These are phyloP conservation scores for Leptatherina wallacei DNA, from an alignment of 2,797 vertebrate genomes.

Conservation along the genomic window DNA sequence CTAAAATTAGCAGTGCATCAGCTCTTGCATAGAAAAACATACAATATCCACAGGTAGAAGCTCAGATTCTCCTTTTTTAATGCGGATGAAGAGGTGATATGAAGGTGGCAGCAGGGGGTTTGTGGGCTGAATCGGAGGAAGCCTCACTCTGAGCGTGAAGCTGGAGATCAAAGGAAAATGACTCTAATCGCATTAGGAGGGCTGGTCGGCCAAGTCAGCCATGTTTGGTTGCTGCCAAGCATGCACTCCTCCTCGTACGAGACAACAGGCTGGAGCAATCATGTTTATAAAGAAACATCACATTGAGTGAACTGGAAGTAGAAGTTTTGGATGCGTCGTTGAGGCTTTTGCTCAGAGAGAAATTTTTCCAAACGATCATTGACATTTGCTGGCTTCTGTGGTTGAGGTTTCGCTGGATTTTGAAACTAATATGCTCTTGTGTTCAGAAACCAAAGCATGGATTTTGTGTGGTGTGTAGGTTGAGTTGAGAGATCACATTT, in stretches of 20 bases:
- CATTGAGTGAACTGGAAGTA: slow-evolving; percentile 6
- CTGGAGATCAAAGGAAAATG: slow-evolving; percentile 68
- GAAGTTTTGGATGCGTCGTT: slow-evolving; percentile 18
- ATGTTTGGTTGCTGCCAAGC: slow-evolving; percentile 47
- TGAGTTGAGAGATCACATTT: slow-evolving; percentile 40
- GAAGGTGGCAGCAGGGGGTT: slow-evolving; percentile 44
- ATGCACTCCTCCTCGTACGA: slow-evolving; percentile 20
- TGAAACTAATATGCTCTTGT: slow-evolving; percentile 14
- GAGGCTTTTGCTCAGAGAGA: slow-evolving; percentile 6
- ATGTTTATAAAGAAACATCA: neutral
- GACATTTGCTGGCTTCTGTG: slow-evolving; percentile 29
- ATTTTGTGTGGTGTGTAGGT: slow-evolving; percentile 3
- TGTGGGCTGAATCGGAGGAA: slow-evolving; percentile 33
- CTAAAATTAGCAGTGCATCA: slow-evolving; percentile 3
- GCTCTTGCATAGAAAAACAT: neutral
- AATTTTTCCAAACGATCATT: slow-evolving; percentile 19
- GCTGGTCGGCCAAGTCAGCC: slow-evolving; percentile 47
- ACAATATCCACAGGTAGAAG: neutral
- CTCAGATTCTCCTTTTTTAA: neutral
- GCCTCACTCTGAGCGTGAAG: slow-evolving; percentile 37
- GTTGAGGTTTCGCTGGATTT: slow-evolving; percentile 23
- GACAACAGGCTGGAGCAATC: slow-evolving; percentile 6
- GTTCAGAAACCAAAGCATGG: slow-evolving; percentile 9
- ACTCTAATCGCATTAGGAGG: slow-evolving; percentile 62
- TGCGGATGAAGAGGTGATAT: slow-evolving; percentile 39